phyloP scores from a whole-genome alignment of 1,140 invertebrate genomes.

The Telenomus remus region DNA sequence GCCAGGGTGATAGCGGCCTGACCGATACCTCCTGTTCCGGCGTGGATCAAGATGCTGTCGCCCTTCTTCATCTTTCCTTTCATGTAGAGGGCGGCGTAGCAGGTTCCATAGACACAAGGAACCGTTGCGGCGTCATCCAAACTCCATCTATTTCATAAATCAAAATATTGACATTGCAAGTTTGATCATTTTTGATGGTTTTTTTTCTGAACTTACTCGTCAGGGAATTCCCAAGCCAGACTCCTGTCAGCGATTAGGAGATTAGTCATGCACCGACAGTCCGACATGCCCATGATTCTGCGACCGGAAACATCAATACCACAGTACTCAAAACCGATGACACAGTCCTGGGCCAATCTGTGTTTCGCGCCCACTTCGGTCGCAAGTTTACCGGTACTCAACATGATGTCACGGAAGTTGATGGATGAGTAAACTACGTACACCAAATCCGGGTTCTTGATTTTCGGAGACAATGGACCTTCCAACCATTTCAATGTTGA shows the following conservation, averaged over 20 bases:
- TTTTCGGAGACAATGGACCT: slow-evolving; percentile 73
- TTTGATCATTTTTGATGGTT: slow-evolving; percentile 2
- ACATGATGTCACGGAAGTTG: slow-evolving; percentile 88
- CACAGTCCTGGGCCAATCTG: slow-evolving; percentile 79
- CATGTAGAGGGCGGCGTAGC: slow-evolving; percentile 85
- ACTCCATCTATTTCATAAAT: slow-evolving; percentile 78
- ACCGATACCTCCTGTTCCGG: slow-evolving; percentile 86
- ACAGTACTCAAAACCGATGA: slow-evolving; percentile 85
- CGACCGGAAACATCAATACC: slow-evolving; percentile 76
- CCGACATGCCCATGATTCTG: slow-evolving; percentile 83
- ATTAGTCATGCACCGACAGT: slow-evolving; percentile 78
- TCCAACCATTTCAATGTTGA: slow-evolving; percentile 89
- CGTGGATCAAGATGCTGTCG: slow-evolving; percentile 84
- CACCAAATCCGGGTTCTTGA: slow-evolving; percentile 68
- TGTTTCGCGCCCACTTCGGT: slow-evolving; percentile 78
- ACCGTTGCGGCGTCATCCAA: slow-evolving; percentile 92
- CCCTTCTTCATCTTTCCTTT: slow-evolving; percentile 77
- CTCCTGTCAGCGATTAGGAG: slow-evolving; percentile 77
- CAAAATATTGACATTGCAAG: not conserved
- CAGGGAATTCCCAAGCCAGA: slow-evolving; percentile 87
- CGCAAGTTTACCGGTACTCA: slow-evolving; percentile 83
- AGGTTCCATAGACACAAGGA: slow-evolving; percentile 90
- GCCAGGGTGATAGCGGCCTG: slow-evolving; percentile 86
- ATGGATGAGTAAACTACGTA: slow-evolving; percentile 80
- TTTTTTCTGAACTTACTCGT: slow-evolving; percentile 62